A percentile compares a stretch with the other conserved stretches of the same genome.
phyloP scores from a whole-genome alignment of 2,888 invertebrate genomes.

The Sinhomidia bicolor region DNA sequence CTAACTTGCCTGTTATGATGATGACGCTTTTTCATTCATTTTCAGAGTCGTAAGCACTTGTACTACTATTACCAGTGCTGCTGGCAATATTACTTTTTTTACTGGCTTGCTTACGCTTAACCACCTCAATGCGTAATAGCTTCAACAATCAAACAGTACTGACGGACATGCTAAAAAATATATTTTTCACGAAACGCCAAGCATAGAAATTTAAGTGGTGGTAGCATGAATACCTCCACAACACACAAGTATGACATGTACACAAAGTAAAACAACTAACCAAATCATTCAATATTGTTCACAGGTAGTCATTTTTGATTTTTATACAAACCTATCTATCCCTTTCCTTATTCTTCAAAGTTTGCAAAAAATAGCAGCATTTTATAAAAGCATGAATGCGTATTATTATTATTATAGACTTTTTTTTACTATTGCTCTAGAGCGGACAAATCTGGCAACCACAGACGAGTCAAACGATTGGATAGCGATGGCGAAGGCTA shows the following conservation, averaged over 20 bases:
- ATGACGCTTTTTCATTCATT: neutral
- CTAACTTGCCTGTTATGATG: too few species aligned
- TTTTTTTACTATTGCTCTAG: neutral
- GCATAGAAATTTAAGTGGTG: neutral
- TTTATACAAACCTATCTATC: neutral
- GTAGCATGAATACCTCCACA: neutral
- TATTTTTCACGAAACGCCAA: neutral
- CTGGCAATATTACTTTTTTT: neutral
- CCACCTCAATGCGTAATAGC: neutral
- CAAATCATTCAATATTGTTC: neutral
- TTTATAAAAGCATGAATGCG: too few species aligned
- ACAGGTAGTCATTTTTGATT: neutral
- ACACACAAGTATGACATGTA: too few species aligned
- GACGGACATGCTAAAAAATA: neutral
- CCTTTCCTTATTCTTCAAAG: neutral
- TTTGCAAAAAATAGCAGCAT: neutral
- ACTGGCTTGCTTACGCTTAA: neutral
- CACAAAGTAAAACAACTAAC: too few species aligned
- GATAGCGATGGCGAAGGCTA: constrained; percentile 44
- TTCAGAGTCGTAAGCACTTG: too few species aligned
- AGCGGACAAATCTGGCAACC: constrained; percentile 36
- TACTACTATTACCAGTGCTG: too few species aligned
- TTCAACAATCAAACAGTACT: neutral
- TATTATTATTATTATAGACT: too few species aligned
- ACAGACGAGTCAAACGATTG: too few species aligned